Conservation (phyloP, 2,888 invertebrate genomes). For the Lasius platythorax region DNA sequence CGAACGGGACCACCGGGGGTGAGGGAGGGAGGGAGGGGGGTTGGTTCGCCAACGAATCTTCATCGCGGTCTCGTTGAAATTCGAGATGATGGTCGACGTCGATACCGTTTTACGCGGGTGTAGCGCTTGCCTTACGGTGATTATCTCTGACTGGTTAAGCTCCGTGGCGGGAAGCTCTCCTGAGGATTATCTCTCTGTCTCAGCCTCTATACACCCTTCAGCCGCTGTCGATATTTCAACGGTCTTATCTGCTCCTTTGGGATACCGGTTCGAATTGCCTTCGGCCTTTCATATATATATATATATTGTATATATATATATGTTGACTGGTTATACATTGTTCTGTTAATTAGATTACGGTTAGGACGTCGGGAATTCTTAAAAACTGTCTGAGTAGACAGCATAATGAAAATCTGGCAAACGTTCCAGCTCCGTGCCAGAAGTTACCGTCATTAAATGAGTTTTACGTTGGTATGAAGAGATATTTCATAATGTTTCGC, state of each 20-base stretch:
- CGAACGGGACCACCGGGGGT: neutral
- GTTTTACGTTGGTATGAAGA: neutral
- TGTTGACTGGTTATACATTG: constrained; percentile 63
- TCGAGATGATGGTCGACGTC: constrained; percentile 76
- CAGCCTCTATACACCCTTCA: constrained; percentile 79
- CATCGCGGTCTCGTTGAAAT: constrained; percentile 77
- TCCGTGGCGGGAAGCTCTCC: constrained; percentile 80
- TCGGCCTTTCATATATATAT: constrained; percentile 36
- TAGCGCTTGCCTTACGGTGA: constrained; percentile 80
- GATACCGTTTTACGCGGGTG: constrained; percentile 78
- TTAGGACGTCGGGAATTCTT: constrained; percentile 43
- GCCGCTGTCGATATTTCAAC: constrained; percentile 83
- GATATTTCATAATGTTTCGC: neutral
- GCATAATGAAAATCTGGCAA: constrained; percentile 39
- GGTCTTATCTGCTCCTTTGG: constrained; percentile 82
- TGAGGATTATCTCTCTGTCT: constrained; percentile 81
- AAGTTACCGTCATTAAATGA: neutral
- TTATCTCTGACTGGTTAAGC: constrained; percentile 83
- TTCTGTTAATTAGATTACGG: constrained; percentile 72
- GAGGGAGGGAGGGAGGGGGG: neutral
- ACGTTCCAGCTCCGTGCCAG: neutral
- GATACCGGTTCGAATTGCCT: constrained; percentile 76
- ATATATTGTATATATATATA: too few relatives aligned
- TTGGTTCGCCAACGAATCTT: constrained; percentile 69
- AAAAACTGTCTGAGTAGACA: constrained; percentile 20